Conservation (phyloP, 2,797 vertebrate genomes). For the Neopelma chrysocephalum region DNA sequence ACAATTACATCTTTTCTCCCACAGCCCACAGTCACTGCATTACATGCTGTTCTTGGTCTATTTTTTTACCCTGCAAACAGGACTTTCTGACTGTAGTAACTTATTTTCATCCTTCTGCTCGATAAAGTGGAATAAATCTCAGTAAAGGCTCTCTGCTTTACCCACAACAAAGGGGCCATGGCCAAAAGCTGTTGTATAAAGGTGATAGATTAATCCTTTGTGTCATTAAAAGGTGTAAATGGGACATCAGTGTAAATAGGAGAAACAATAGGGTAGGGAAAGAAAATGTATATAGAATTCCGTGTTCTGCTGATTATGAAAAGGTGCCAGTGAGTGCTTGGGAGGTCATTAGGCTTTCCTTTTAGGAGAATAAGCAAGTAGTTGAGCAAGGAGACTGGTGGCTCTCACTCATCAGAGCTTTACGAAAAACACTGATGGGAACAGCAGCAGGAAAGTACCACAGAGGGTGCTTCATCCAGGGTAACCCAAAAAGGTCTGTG, state of each 20-base stretch:
- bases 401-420: neutral
- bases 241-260: neutral
- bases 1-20: slow-evolving; percentile 51
- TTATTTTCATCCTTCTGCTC: neutral
- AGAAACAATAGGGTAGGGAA: neutral
- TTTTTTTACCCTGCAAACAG: neutral
- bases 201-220: neutral
- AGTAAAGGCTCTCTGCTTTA: neutral
- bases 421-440: neutral
- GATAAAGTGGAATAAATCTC: neutral
- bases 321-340: neutral
- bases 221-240: neutral
- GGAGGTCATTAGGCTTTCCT: neutral
- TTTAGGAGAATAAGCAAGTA: neutral
- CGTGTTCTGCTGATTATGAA: neutral
- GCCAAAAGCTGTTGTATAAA: neutral
- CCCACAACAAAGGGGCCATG: neutral
- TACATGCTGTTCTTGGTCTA: neutral
- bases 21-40: neutral
- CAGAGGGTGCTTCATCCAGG: rapidly evolving
- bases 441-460: neutral
- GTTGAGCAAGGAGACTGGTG: neutral
- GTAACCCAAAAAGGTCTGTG: neutral
- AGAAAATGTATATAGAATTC: rapidly evolving
- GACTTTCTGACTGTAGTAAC: neutral